These are phyloP conservation scores for Tupiocoris notatus DNA, from an alignment of 2,888 invertebrate species.

Conservation along the genomic window DNA sequence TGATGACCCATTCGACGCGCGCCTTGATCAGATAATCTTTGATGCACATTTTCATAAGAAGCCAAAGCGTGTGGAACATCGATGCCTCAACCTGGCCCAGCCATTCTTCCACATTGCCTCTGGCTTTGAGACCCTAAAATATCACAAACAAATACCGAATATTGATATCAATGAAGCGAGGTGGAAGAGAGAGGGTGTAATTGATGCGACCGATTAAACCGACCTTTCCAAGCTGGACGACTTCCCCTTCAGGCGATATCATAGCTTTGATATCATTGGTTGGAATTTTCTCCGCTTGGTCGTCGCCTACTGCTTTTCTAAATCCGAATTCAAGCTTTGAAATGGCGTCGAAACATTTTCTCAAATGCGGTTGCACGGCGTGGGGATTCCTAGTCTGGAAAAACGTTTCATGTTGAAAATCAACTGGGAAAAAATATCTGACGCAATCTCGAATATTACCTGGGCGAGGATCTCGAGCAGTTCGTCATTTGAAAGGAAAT, in stretches of 20 bases:
- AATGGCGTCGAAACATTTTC: conserved; percentile 80
- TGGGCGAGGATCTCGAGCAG: conserved; percentile 77
- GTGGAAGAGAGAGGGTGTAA: too few species aligned
- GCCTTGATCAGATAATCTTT: conserved; percentile 64
- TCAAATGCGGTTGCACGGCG: conserved; percentile 77
- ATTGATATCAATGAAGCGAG: not conserved
- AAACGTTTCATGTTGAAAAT: conserved; percentile 14
- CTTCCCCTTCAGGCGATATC: conserved; percentile 86
- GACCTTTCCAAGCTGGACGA: conserved; percentile 72
- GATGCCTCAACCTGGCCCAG: conserved; percentile 85
- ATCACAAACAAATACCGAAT: conserved; percentile 47
- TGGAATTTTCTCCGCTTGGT: conserved; percentile 51
- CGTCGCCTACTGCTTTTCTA: conserved; percentile 54
- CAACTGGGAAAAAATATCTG: too few species aligned
- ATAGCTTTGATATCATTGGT: conserved; percentile 85
- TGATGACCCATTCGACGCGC: conserved; percentile 70
- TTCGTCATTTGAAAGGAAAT: conserved; percentile 76
- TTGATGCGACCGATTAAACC: not conserved
- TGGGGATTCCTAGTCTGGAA: conserved; percentile 68
- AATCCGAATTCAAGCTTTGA: conserved; percentile 72
- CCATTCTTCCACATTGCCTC: conserved; percentile 92
- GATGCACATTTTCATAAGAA: conserved; percentile 72
- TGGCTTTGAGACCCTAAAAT: conserved; percentile 72
- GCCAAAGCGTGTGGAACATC: conserved; percentile 78
- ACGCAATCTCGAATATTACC: too few species aligned